Base-by-base conservation (phyloP, 92 coral and sea anemone genomes). In the Scolanthus callimorphus region DNA sequence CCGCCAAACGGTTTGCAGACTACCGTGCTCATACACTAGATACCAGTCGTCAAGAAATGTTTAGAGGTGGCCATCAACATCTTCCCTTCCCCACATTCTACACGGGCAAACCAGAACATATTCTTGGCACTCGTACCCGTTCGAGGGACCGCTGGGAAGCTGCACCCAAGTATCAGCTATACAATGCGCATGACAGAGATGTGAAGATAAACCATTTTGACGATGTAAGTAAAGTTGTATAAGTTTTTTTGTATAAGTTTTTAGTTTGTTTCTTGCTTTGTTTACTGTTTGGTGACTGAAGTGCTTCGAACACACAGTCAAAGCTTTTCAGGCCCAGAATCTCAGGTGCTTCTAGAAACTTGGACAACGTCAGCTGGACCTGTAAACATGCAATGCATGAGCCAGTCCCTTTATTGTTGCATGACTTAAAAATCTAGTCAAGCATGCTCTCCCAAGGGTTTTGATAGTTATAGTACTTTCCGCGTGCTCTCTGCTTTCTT, bases 121-220 rank as follows among this genome's bases (percentile, higher is more conserved):
- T 92, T 63, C 69, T 88, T 11, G 98, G 98, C n/a, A 85, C 96
- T 25, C 77, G 96, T 49, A 76, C 96, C 3, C 74, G 79, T 58
- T 80, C 96, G 48, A 86, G 98, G 57, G 98, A 92, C 54, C 90
- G 96, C 25, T 92, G 98, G 98, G 74, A 62, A 11, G 96, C 96
- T 6, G 87, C 82, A 2, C 98, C 91, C 8, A 86, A 78, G 28
- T 82, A 82, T 67, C 80, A 65, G 43, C 78, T 86, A 17, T 65
- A 84, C 44, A 88, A 92, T 48, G 38, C 49, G 13, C 85, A 85
- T 39, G 86, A 73, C 2, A 60, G 96, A 24, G 90, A 83, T 12
- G 82, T 48, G 22, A 60, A 77, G 20, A 67, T 92, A 26, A 73
- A 83, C 53, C 66, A 67, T 8, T 92, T 72, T 64, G 85, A 88